Percentiles rank a stretch among this genome's conserved stretches.
Conservation (phyloP, 92 coral and sea anemone species). For the Paragorgia papillata region DNA sequence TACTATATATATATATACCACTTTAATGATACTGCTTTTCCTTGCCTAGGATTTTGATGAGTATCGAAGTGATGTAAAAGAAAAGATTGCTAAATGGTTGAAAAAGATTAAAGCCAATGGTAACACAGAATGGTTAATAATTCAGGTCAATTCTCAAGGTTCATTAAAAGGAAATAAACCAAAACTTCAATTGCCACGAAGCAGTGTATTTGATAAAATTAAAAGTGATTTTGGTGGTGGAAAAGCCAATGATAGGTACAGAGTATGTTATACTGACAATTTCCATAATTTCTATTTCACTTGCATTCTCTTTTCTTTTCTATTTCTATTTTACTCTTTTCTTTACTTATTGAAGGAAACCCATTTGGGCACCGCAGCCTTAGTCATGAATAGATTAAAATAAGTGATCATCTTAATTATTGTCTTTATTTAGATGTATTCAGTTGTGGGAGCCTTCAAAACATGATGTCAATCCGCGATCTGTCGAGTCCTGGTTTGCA, state of each 20-base stretch:
- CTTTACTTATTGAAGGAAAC: too few species aligned
- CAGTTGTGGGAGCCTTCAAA: conserved; percentile 96
- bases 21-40: too few species aligned
- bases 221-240: conserved; percentile 97
- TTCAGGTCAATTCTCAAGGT: conserved; percentile 89
- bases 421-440: conserved; percentile 59
- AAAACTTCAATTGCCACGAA: conserved; percentile 85
- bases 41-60: conserved; percentile 85
- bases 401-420: too few species aligned
- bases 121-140: conserved; percentile 80
- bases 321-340: not conserved
- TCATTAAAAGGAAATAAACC: conserved; percentile 83
- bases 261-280: too few species aligned
- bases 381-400: too few species aligned
- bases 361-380: too few species aligned
- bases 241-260: conserved; percentile 89
- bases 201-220: conserved; percentile 93
- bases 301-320: not conserved
- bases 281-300: too few species aligned
- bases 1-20: too few species aligned
- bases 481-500: conserved; percentile 91
- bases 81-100: conserved; percentile 86
- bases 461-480: conserved; percentile 73
- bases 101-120: conserved; percentile 73
- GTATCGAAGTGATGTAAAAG: conserved; percentile 75